Conservation (phyloP, 2,888 invertebrate species). For the Hyposoter dolosus region DNA sequence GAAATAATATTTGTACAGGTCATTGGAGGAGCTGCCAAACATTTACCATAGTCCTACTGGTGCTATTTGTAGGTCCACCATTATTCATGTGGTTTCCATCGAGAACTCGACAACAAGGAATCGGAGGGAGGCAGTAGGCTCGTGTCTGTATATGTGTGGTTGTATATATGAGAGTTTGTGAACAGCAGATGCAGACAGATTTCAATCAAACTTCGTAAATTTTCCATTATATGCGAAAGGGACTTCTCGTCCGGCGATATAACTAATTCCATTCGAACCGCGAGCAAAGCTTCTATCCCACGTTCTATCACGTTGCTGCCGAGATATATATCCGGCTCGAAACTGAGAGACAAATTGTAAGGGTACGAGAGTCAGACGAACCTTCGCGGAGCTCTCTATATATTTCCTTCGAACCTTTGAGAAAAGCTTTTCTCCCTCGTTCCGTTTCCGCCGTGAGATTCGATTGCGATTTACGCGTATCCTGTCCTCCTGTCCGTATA, state of each 20-base stretch:
- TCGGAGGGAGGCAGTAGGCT: conserved; percentile 26
- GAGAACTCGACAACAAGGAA: neutral
- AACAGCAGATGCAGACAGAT: conserved; percentile 61
- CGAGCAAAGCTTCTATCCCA: conserved; percentile 22
- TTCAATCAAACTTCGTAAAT: conserved; percentile 81
- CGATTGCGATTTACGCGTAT: conserved; percentile 53
- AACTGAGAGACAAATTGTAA: conserved; percentile 68
- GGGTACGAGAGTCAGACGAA: conserved; percentile 48
- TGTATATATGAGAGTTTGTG: neutral
- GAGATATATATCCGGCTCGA: conserved; percentile 51
- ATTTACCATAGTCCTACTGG: neutral
- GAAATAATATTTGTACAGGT: neutral
- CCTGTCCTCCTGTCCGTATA: neutral
- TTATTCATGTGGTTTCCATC: conserved; percentile 9
- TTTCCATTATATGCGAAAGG: conserved; percentile 79
- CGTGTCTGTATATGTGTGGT: conserved; percentile 25
- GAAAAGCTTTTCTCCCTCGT: conserved; percentile 46
- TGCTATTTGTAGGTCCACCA: neutral
- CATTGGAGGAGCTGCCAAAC: conserved; percentile 12
- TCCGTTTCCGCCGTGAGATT: conserved; percentile 37
- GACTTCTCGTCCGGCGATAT: conserved; percentile 76
- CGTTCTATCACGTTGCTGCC: neutral
- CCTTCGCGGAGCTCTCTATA: conserved; percentile 16
- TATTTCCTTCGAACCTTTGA: conserved; percentile 46
- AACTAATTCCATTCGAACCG: conserved; percentile 77